These are phyloP conservation scores for Pammene fasciana DNA, from an alignment of 2,888 invertebrate genomes.

Conservation along the genomic window DNA sequence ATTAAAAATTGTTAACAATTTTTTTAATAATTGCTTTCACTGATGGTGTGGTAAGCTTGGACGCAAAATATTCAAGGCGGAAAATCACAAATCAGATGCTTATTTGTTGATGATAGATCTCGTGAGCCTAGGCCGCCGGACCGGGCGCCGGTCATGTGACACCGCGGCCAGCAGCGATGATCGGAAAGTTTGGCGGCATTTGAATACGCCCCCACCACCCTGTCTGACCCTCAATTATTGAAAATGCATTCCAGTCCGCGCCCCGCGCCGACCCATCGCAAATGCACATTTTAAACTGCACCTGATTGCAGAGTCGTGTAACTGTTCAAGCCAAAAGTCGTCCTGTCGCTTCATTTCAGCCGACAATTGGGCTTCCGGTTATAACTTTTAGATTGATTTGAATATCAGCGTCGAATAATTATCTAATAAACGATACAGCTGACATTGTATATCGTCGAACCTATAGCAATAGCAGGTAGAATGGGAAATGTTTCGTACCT, in stretches of 20 bases:
- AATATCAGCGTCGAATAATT: constrained; percentile 46
- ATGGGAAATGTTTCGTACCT: neutral
- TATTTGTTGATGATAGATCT: constrained; percentile 1
- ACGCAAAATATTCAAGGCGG: no score
- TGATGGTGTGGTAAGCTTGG: no score
- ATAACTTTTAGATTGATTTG: constrained; percentile 51
- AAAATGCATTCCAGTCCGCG: constrained; percentile 81
- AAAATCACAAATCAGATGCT: neutral
- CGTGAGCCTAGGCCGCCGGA: constrained; percentile 7
- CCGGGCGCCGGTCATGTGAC: constrained; percentile 35
- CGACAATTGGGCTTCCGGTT: constrained; percentile 58
- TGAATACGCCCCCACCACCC: constrained; percentile 76
- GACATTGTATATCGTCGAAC: neutral
- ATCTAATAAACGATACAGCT: neutral
- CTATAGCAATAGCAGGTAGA: no score
- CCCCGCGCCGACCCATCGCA: constrained; percentile 74
- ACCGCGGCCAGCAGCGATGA: constrained; percentile 58
- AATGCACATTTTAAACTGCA: constrained; percentile 84
- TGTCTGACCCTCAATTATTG: constrained; percentile 83
- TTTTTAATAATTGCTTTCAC: no score
- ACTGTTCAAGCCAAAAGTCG: constrained; percentile 75
- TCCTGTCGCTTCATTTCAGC: constrained; percentile 71
- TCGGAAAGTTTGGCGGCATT: constrained; percentile 76
- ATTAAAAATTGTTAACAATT: no score
- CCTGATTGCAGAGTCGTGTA: constrained; percentile 81